Evolutionary conservation across 2,888 invertebrate species (phyloP), one percentile per base, ranked within the genome.

Genomic region (Gryllus longicercus): DNA sequence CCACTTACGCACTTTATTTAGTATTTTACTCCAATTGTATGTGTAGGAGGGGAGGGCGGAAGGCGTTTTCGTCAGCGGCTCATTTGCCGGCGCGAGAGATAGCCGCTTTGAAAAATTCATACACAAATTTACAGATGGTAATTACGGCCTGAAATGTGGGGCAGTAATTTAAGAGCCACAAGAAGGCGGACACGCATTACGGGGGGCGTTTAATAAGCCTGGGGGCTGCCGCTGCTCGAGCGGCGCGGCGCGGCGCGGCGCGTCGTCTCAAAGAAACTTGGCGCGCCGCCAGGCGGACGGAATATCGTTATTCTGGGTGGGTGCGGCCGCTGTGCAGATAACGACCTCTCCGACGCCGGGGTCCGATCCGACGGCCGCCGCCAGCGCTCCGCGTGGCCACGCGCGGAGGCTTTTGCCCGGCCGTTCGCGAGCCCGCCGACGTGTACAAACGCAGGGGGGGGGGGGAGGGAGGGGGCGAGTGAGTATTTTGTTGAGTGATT

Each of bases 111-210:
- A 63, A 63, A 63, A 63, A 63, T 63, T 63, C 63, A 63, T 63
- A 63, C 63, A 63, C 63, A 63, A 63, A 63, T 63, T 63, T 63
- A 63, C 63, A 63, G 63, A 63, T n/a, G 63, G 63, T 63, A 63
- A 63, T 63, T 63, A 63, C 63, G 63, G 63, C 14, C 14, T 63
- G 63, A 63, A 63, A 63, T 63, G 63, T 63, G 63, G 16, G n/a
- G 14, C n/a, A n/a, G 63, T 63, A 63, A 63, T 63, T 63, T 63
- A 63, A 63, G 63, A 63, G n/a, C 63, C 63, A 63, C 16, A 63
- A 63, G 63, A n/a, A n/a, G 63, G n/a, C 63, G 14, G 63, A 63
- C 63, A 63, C 63, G n/a, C 63, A 63, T 63, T 63, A 63, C 63
- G 63, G 16, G n/a, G 63, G n/a, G 63, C 63, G 63, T 63, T 63